Evolutionary conservation across 2,888 invertebrate species (phyloP).

Genomic region (Drosophila nr. medialis): DNA sequence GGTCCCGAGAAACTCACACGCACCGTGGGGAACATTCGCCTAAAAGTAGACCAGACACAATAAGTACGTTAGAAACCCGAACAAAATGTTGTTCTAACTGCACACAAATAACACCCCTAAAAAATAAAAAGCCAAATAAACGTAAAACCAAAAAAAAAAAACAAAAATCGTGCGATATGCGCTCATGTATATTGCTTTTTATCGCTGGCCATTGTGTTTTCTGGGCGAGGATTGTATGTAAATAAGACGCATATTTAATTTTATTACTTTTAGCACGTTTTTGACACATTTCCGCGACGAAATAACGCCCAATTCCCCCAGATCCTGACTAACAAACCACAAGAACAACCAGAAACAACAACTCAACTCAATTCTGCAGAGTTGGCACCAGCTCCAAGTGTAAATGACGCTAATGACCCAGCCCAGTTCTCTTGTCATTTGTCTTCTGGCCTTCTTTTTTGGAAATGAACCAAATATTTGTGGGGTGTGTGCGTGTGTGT

Average conservation of each 20-base stretch:
- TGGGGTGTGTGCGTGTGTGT: constrained; percentile 9
- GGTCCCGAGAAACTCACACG: constrained; percentile 95
- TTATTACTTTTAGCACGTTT: constrained; percentile 81
- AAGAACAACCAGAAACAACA: background rate
- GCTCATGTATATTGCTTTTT: constrained; percentile 44
- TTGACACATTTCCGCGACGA: constrained; percentile 78
- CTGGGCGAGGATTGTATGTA: constrained; percentile 58
- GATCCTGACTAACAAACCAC: constrained; percentile 15
- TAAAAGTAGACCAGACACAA: constrained; percentile 84
- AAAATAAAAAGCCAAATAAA: constrained; percentile 1
- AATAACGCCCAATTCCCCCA: constrained; percentile 16
- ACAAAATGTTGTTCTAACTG: constrained; percentile 15
- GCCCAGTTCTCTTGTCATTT: constrained; percentile 74
- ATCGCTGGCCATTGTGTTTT: constrained; percentile 53
- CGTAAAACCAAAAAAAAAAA: background rate
- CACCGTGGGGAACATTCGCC: constrained; percentile 99
- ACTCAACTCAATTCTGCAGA: constrained; percentile 3
- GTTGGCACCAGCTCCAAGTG: constrained; percentile 62
- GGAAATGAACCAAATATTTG: constrained; percentile 18
- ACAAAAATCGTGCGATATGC: constrained; percentile 24
- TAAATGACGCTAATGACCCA: constrained; percentile 81
- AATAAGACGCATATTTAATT: constrained; percentile 81
- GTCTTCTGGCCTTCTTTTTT: constrained; percentile 42
- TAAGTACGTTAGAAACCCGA: background rate
- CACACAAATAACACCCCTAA: constrained; percentile 15